Base-by-base conservation (phyloP, 1,140 invertebrate species). In the Yoshiicerus persimilis region DNA sequence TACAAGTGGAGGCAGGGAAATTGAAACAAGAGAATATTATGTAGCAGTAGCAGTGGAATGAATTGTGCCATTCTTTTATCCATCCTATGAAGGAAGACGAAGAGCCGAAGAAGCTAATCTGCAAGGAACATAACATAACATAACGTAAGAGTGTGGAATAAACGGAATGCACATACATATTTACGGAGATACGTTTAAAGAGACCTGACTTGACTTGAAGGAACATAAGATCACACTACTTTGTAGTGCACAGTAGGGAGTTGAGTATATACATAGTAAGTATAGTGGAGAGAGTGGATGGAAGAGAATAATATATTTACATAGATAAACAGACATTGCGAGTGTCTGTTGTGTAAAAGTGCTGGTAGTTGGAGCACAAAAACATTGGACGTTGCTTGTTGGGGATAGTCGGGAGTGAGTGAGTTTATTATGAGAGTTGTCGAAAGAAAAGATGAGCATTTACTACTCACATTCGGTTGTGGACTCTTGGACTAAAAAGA, bases 401-500 rank as follows among this genome's bases (percentile, higher is more conserved):
- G 25, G 9, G 66, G 66, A 16, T n/a, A 80, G n/a, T n/a, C n/a
- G 75, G 75, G 75, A 87, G 38, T 10, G 10, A 34, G 62, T 32
- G 86, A 87, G 86, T 87, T 87, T 87, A 87, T 87, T 87, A 87
- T 87, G 86, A 87, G 39, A 75, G 64, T 77, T 87, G 64, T 87
- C 34, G 86, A 87, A 70, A 75, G 86, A 64, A 87, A 87, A 87
- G 86, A 87, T 87, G 86, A 87, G 86, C 64, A 75, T 77, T 75
- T 36, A 62, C 30, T 47, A 16, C 66, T 75, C 66, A 34, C 66
- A 87, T 87, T 87, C 86, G 34, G 86, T 34, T 77, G 64, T 87
- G 23, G 86, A 70, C 64, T 70, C 32, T 87, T 87, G 30, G 32
- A 87, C 34, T 75, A 34, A n/a, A 80, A 32, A 80, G 32, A 80